Conservation (phyloP, 1,140 invertebrate genomes). For the Ostrea edulis region DNA sequence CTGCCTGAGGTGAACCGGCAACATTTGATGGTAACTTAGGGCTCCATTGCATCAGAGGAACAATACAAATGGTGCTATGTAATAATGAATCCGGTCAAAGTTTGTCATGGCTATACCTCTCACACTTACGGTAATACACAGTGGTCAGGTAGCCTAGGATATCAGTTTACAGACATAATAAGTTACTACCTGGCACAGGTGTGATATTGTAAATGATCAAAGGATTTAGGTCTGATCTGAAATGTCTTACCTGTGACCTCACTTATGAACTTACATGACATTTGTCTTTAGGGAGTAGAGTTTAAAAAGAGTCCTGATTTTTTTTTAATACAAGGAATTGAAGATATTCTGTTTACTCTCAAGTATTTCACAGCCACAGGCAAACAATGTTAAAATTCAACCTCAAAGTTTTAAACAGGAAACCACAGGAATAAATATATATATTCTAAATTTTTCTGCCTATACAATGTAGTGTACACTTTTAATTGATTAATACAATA, state of each 20-base stretch:
- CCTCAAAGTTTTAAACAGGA: neutral
- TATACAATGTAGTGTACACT: neutral
- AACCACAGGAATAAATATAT: neutral
- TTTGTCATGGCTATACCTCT: neutral
- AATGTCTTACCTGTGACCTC: constrained; percentile 1
- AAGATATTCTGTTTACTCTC: neutral
- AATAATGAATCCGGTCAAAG: neutral
- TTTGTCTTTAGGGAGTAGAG: constrained; percentile 9
- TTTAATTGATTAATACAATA: too few species aligned
- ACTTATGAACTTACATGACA: constrained; percentile 5
- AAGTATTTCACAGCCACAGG: neutral
- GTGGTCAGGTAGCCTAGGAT: neutral
- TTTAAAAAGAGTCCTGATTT: neutral
- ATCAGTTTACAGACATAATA: neutral
- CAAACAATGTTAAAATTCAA: neutral
- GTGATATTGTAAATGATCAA: constrained; percentile 12
- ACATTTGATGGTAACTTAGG: neutral
- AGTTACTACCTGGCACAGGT: constrained; percentile 1
- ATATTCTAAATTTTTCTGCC: neutral
- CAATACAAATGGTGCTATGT: neutral
- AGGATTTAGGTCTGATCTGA: neutral
- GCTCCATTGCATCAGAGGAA: constrained; percentile 15
- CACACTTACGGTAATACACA: neutral
- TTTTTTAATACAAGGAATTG: neutral
- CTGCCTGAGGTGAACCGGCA: constrained; percentile 9